Base-by-base conservation (phyloP, 2,113 vertebrate species). In the Coturnix japonica region DNA sequence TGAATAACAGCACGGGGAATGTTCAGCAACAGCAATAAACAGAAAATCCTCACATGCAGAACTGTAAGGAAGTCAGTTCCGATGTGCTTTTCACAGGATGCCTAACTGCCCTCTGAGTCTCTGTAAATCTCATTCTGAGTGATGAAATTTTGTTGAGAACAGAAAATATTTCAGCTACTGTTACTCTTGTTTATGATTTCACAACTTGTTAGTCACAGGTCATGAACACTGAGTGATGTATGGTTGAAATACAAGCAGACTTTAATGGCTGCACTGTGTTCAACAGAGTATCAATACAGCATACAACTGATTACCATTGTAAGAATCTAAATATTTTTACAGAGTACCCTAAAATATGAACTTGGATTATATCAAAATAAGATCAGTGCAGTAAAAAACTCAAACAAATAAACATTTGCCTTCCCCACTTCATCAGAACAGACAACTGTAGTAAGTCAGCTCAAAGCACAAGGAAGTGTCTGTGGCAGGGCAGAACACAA, bases 1-100 rank as follows among this genome's bases (percentile, higher is more conserved):
- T 37, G 22, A 13, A 41, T 56, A 11, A 22, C 7, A 2, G 6
- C 35, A 59, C 0, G 6, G 16, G 5, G 5, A 67, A 3, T 9
- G 19, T 9, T 70, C 60, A 87, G 56, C 31, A 85, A 22, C 3
- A 28, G 37, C 4, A 33, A 26, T 8, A 35, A 73, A 59, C 31
- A 12, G 10, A 66, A 35, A 3, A 14, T 31, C 46, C 28, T 70
- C 66, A 37, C 11, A 37, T 13, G 22, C 30, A 63, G 53, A 51
- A 76, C 30, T 31, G 7, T 21, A 61, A 46, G 31, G 53, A 66
- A 47, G 13, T 51, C n/a, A 37, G 25, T 19, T 20, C 30, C 6
- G 8, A 7, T 1, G 10, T 0, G 1, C 57, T 71, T 86, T 72
- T 46, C 74, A 23, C 13, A 53, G 41, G 16, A 89, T 20, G 39